Evolutionary conservation across 1,140 invertebrate species (phyloP), one percentile per base, ranked within the genome.

Genomic region (Teleogryllus occipitalis): DNA sequence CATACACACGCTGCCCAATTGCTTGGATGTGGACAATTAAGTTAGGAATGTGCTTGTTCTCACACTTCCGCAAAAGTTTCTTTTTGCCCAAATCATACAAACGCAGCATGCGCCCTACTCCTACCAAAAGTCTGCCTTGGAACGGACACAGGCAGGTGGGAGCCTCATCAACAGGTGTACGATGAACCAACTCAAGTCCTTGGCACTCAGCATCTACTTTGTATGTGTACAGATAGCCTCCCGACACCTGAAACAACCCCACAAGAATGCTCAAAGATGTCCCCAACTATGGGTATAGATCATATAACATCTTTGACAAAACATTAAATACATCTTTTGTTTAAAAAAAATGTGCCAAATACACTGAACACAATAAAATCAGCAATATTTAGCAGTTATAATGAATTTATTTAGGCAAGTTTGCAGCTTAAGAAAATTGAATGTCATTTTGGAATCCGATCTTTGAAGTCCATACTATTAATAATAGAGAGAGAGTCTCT

Each of bases 11-110:
- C 84, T 97, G 94, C 0, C 98, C 97, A 83, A 97, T 93, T 0
- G 96, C 93, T 85, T 98, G 94, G 78, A 99, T 97, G 80, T 95
- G 94, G 0, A 97, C 93, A 79, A 99, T 96, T 76, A 94, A 91
- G 85, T 99, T 97, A 15, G 98, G 97, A 87, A 99, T 94, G 87
- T 98, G 97, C 91, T 98, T 97, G 87, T 99, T 99, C 88, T 99
- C 98, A 88, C 98, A 99, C 87, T 99, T 99, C 72, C 97, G 89
- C 8, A 99, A 86, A 48, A 99, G 85, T 86, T 99, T 99, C 85
- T 98, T 97, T 84, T 97, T 98, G 73, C 98, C 98, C 84, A 99
- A 91, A 83, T 99, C 98, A 85, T 99, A 99, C 8, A 99, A 90
- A 79, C 98, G 88, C 8, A 99, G 86, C 87, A 96, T 93, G 80